Evolutionary conservation across 37 sponge, comb jelly and placozoan species (phyloP).

Genomic region (Cladorhizidae sp.): DNA sequence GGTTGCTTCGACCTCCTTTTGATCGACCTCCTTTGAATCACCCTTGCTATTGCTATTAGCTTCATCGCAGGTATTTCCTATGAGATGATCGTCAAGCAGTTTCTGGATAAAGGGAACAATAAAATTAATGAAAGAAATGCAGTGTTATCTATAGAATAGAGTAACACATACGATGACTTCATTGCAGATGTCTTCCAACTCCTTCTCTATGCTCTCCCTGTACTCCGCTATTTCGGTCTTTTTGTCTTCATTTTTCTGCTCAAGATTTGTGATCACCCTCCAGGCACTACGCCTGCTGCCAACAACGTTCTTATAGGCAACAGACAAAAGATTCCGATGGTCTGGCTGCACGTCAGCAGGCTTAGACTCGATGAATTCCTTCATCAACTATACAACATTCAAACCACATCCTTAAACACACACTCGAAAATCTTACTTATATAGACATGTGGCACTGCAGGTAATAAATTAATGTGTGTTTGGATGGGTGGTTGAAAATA

Average conservation of each 20-base stretch:
- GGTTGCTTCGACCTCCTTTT: slow-evolving; percentile 52
- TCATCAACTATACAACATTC: too few relatives aligned
- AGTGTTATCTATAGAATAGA: background rate
- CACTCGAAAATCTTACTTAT: too few relatives aligned
- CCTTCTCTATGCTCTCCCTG: slow-evolving; percentile 65
- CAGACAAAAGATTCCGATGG: slow-evolving; percentile 78
- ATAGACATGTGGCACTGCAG: too few relatives aligned
- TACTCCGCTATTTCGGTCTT: slow-evolving; percentile 39
- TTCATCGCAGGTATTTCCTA: slow-evolving; percentile 16
- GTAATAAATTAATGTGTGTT: too few relatives aligned
- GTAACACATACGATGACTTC: slow-evolving; percentile 60
- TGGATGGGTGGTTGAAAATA: too few relatives aligned
- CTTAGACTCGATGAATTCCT: too few relatives aligned
- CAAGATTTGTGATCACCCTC: slow-evolving; percentile 78
- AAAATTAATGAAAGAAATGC: too few relatives aligned
- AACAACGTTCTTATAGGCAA: slow-evolving; percentile 90
- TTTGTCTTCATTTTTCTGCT: slow-evolving; percentile 22
- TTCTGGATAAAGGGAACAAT: background rate
- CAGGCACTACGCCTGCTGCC: slow-evolving; percentile 75
- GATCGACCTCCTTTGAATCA: slow-evolving; percentile 16
- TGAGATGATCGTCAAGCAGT: slow-evolving; percentile 21
- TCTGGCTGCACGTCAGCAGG: too few relatives aligned
- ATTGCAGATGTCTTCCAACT: slow-evolving; percentile 73
- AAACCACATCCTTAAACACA: too few relatives aligned
- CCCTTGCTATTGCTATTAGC: slow-evolving; percentile 21